These are phyloP conservation scores for Muricea muricata DNA, from an alignment of 92 coral and sea anemone species.

Conservation along the genomic window DNA sequence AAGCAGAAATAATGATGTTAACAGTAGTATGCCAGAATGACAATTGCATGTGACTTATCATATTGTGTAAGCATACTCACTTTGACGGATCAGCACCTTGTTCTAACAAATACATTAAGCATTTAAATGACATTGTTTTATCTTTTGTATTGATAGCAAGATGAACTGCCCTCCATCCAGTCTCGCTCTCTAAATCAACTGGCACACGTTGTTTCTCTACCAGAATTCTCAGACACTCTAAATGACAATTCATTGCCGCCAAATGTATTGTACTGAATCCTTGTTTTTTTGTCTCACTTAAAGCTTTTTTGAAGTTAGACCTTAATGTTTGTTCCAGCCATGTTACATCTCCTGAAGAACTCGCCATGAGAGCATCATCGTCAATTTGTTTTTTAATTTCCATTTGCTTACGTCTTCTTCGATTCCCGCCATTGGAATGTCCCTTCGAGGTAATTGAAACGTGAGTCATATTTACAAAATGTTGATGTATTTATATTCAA, in stretches of 20 bases:
- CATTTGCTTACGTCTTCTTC: constrained; percentile 78
- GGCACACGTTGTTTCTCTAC: constrained; percentile 81
- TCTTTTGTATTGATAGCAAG: constrained; percentile 79
- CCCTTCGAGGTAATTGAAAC: constrained; percentile 25
- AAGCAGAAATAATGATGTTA: too few relatives aligned
- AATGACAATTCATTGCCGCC: constrained; percentile 93
- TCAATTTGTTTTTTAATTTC: constrained; percentile 78
- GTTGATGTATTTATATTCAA: not conserved
- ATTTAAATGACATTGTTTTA: constrained; percentile 75
- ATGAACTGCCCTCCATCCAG: constrained; percentile 96
- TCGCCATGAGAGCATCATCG: constrained; percentile 94
- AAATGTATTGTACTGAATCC: constrained; percentile 91
- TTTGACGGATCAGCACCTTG: constrained; percentile 95
- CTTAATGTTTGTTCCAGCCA: constrained; percentile 96
- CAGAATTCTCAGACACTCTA: constrained; percentile 83
- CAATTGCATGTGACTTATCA: too few relatives aligned
- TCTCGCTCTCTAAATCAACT: constrained; percentile 80
- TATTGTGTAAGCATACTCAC: constrained; percentile 63
- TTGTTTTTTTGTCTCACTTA: constrained; percentile 81
- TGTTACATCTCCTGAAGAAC: constrained; percentile 90
- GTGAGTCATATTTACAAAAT: not conserved
- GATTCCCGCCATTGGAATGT: constrained; percentile 53
- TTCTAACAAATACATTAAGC: constrained; percentile 76
- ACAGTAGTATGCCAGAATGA: too few relatives aligned
- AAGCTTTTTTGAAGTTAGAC: constrained; percentile 69